Percentiles rank a stretch among this genome's conserved stretches.
Conservation (phyloP, 2,888 invertebrate genomes). For the Watsonalla cultraria region DNA sequence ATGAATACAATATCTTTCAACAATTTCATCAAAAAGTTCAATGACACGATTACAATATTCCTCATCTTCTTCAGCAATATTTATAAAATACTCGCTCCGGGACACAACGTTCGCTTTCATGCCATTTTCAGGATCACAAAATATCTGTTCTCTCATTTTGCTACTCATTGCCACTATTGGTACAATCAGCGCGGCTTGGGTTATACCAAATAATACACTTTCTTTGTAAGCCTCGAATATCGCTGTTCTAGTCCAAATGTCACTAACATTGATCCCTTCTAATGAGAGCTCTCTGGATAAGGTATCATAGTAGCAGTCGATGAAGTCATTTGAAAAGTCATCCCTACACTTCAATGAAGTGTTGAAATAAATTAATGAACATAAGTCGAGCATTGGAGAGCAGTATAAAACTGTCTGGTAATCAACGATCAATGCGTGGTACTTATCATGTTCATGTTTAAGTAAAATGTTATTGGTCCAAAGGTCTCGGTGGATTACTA, state of each 20-base stretch:
- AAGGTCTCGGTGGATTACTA: constrained; percentile 78
- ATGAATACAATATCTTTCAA: constrained; percentile 54
- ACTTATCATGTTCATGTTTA: constrained; percentile 38
- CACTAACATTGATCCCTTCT: constrained; percentile 33
- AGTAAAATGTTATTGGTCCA: constrained; percentile 82
- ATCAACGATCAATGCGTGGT: constrained; percentile 80
- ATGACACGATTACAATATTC: constrained; percentile 59
- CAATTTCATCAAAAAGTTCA: constrained; percentile 77
- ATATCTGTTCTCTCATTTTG: constrained; percentile 40
- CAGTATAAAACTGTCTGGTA: constrained; percentile 83
- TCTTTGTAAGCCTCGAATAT: constrained; percentile 43
- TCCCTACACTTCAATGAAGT: constrained; percentile 61
- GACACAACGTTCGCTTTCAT: constrained; percentile 39
- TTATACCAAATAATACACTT: constrained; percentile 52
- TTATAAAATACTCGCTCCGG: constrained; percentile 51
- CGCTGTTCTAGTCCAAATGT: constrained; percentile 32
- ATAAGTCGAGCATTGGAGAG: constrained; percentile 81
- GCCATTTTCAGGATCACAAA: constrained; percentile 37
- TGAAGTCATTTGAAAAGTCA: constrained; percentile 55
- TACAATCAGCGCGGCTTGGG: constrained; percentile 57
- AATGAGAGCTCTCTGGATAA: constrained; percentile 59
- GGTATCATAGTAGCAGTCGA: constrained; percentile 75
- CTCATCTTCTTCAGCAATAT: constrained; percentile 39
- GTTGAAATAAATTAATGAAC: constrained; percentile 77
- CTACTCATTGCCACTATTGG: constrained; percentile 47